phyloP scores from a whole-genome alignment of 1,140 invertebrate species.

The Cephus cinctus region DNA sequence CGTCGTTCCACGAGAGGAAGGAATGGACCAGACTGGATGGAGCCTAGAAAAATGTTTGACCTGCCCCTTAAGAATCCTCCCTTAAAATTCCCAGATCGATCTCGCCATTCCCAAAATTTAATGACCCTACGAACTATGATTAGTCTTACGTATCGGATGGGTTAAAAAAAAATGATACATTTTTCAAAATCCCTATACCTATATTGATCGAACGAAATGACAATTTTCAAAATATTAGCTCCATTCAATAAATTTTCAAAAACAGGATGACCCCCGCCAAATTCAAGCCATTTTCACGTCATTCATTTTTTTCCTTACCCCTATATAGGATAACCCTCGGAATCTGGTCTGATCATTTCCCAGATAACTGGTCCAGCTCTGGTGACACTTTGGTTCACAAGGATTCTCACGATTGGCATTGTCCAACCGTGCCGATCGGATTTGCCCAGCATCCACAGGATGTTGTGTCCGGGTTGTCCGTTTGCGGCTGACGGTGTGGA shows the following conservation, averaged over 20 bases:
- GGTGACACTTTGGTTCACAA: not conserved
- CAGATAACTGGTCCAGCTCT: not conserved
- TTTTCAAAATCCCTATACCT: not conserved
- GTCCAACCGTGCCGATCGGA: conserved; percentile 40
- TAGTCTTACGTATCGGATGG: too few species aligned
- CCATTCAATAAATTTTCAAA: not conserved
- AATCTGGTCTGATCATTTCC: not conserved
- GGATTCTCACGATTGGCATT: conserved; percentile 12
- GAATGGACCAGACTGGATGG: not conserved
- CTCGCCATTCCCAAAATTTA: not conserved
- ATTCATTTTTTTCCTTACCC: too few species aligned
- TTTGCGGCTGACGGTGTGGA: conserved; percentile 14
- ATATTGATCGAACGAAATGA: not conserved
- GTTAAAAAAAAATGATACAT: not conserved
- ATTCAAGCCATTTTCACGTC: conserved; percentile 1
- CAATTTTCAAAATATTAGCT: not conserved
- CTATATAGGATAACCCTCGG: too few species aligned
- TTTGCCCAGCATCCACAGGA: conserved; percentile 29
- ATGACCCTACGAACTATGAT: too few species aligned
- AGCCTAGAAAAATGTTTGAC: not conserved
- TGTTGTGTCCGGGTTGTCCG: not conserved
- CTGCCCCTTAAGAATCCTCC: not conserved
- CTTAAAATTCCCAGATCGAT: not conserved
- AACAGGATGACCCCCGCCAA: conserved; percentile 1
- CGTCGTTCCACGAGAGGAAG: not conserved